Evolutionary conservation across 1,140 invertebrate genomes (phyloP).

Genomic region (Brachionus paranguensis): DNA sequence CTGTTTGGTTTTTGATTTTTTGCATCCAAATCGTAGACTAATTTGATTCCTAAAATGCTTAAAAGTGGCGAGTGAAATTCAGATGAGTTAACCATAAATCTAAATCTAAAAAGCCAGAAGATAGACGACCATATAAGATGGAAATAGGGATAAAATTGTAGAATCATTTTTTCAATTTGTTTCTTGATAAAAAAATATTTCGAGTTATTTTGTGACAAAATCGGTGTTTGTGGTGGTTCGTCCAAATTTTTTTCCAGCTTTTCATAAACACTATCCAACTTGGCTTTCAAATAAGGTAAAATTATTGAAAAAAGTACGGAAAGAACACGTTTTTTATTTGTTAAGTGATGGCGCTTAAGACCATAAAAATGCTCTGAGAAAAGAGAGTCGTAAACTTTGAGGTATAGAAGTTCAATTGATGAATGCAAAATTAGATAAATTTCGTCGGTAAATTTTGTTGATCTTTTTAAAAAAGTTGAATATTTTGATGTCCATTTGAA

Average conservation of each 20-base stretch:
- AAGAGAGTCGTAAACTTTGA: neutral
- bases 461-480: neutral
- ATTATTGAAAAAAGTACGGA: slow-evolving; percentile 8
- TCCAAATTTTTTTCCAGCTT: neutral
- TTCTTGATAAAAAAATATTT: neutral
- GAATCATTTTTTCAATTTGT: neutral
- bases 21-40: neutral
- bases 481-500: neutral
- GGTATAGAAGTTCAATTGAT: neutral
- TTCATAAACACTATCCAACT: slow-evolving; percentile 11
- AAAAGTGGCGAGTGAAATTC: slow-evolving; percentile 14
- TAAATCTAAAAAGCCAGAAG: slow-evolving; percentile 13
- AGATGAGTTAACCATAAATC: neutral
- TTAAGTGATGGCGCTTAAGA: neutral
- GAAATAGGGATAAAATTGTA: slow-evolving; percentile 28
- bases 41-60: neutral
- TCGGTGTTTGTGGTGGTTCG: neutral
- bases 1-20: neutral
- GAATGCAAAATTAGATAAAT: slow-evolving; percentile 19
- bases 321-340: neutral
- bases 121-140: slow-evolving; percentile 7
- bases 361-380: slow-evolving; percentile 35
- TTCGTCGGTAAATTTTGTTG: neutral
- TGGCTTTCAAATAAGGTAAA: slow-evolving; percentile 27
- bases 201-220: neutral